phyloP scores from a whole-genome alignment of 2,113 vertebrate genomes.

The Panthera uncia region DNA sequence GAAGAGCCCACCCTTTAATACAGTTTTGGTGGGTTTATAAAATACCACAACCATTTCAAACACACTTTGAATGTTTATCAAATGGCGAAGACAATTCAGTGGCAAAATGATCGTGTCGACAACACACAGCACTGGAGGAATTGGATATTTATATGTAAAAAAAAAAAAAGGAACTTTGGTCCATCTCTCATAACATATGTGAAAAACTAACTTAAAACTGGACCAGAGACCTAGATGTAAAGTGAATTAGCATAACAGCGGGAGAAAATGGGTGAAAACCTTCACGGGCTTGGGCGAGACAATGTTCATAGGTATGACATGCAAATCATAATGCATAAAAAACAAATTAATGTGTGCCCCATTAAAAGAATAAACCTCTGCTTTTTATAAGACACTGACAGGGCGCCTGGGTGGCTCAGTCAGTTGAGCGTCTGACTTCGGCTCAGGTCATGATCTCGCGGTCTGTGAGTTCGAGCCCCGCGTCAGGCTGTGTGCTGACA shows the following conservation, averaged over 20 bases:
- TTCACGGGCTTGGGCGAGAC: not conserved
- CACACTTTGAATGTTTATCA: not conserved
- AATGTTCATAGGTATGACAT: too few species aligned
- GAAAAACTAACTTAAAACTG: not conserved
- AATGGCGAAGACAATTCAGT: not conserved
- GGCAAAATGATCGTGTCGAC: not conserved
- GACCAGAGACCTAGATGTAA: not conserved
- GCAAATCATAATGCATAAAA: not conserved
- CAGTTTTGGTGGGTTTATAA: rapidly evolving
- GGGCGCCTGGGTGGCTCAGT: too few species aligned
- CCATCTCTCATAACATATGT: not conserved
- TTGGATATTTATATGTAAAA: too few species aligned
- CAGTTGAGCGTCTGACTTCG: too few species aligned
- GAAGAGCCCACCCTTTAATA: too few species aligned
- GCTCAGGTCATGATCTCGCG: too few species aligned
- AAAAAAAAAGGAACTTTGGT: not conserved
- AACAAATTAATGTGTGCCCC: too few species aligned
- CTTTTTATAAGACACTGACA: not conserved
- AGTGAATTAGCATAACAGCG: too few species aligned
- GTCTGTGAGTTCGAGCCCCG: too few species aligned
- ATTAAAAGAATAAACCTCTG: not conserved
- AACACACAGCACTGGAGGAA: not conserved
- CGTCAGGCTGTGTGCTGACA: too few species aligned
- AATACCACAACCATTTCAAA: too few species aligned
- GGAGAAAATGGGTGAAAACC: not conserved